Evolutionary conservation across 2,888 invertebrate species (phyloP), one percentile per base, ranked within the genome.

Genomic region (Agriopis leucophaearia): DNA sequence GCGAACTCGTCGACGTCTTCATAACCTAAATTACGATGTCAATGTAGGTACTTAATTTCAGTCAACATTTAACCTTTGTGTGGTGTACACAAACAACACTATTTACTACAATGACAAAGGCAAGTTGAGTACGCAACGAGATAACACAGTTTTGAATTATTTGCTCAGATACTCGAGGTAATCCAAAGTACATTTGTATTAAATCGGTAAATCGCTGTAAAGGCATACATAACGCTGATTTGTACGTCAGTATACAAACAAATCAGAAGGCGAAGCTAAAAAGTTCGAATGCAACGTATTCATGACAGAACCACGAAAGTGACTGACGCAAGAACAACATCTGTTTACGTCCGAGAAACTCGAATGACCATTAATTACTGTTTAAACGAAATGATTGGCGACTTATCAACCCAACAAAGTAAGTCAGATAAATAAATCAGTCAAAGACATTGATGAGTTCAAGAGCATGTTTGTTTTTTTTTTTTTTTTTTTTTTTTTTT

Each of bases 291-390:
- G 55, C 18, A 55, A 42, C 6, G 42, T 44, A 55, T 42, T 54
- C 38, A 57, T 47, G 51, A n/a, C 8, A 8, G 51, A 52, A 47
- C 36, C 56, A 47, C 42, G 40, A 52, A 66, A 74, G 66, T 62
- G 54, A 67, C 76, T 78, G 78, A 78, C 74, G 79, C 75, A 80
- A 78, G 72, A 76, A 73, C 59, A 73, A 65, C 67, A 68, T 70
- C 59, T 64, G 58, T 60, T 77, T 78, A 71, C 78, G 71, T 64
- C 18, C 18, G 16, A 42, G 27, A 55, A 61, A 67, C 47, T 54
- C 18, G 13, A 54, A 15, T 48, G 44, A 15, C 38, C 45, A 38
- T 47, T 42, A 44, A 10, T 58, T 48, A 36, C 13, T 15, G 15
- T 50, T 15, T 42, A 16, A 61, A 57, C 38, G 16, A 36, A 51